Evolutionary conservation across 2,888 invertebrate species (phyloP).

Genomic region (Ectobius pallidus): DNA sequence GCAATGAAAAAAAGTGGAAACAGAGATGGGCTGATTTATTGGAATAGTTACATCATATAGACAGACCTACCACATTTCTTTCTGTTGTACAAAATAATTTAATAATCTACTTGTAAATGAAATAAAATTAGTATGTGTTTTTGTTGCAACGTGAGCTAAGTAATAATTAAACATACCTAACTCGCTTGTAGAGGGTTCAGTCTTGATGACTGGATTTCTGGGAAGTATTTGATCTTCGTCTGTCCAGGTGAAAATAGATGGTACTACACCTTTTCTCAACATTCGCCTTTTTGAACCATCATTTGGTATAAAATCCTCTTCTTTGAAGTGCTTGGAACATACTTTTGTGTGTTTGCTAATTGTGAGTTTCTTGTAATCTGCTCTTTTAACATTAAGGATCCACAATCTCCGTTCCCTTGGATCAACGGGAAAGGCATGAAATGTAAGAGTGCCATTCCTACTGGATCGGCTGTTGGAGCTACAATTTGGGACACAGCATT

Average conservation of each 20-base stretch:
- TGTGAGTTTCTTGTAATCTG: conserved; percentile 6
- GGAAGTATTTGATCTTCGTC: too few relatives aligned
- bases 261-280: conserved; percentile 72
- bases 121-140: too few relatives aligned
- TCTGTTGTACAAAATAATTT: too few relatives aligned
- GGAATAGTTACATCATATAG: too few relatives aligned
- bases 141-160: too few relatives aligned
- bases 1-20: too few relatives aligned
- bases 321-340: conserved; percentile 77
- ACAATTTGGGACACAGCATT: conserved; percentile 8
- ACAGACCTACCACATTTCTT: too few relatives aligned
- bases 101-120: too few relatives aligned
- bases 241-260: conserved; percentile 76
- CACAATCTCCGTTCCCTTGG: conserved; percentile 16
- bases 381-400: conserved; percentile 15
- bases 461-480: background rate
- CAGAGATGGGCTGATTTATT: too few relatives aligned
- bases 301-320: conserved; percentile 72
- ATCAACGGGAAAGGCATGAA: conserved; percentile 17
- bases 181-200: background rate
- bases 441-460: background rate
- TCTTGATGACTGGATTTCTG: too few relatives aligned
- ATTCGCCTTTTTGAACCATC: conserved; percentile 73
- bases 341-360: conserved; percentile 55
- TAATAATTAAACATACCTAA: conserved; percentile 1